A percentile compares a stretch with the other conserved stretches of the same genome.
Conservation (phyloP, 2,888 invertebrate species). For the Pollenia labialis region DNA sequence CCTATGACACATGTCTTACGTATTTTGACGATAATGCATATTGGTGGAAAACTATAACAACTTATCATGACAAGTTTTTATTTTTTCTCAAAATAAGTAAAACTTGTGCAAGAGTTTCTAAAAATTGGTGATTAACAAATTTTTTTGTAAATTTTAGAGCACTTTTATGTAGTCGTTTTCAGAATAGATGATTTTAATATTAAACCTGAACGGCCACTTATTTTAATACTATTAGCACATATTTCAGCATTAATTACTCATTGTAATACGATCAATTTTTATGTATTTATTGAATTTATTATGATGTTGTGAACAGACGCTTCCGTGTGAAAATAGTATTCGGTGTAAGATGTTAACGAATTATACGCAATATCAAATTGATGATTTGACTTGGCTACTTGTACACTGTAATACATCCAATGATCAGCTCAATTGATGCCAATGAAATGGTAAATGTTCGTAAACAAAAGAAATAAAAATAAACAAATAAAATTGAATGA, state of each 20-base stretch:
- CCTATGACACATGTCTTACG: no score
- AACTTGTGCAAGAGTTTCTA: no score
- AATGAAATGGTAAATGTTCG: slow-evolving; percentile 63
- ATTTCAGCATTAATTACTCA: neutral
- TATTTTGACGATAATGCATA: no score
- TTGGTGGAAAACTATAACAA: no score
- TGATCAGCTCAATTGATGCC: slow-evolving; percentile 56
- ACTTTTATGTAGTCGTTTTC: no score
- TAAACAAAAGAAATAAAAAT: slow-evolving; percentile 47
- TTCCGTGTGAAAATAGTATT: neutral
- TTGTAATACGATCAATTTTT: neutral
- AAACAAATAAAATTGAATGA: slow-evolving; percentile 48
- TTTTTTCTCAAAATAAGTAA: no score
- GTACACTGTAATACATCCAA: slow-evolving; percentile 35
- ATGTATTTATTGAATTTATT: neutral
- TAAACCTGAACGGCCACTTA: no score
- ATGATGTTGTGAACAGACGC: neutral
- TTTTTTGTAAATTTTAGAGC: no score
- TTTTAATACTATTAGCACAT: neutral
- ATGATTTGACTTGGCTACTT: slow-evolving; percentile 57
- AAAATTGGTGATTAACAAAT: no score
- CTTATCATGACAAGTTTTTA: no score
- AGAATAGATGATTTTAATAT: no score
- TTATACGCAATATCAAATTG: slow-evolving; percentile 57
- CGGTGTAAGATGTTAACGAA: slow-evolving; percentile 46